Evolutionary conservation across 1,140 invertebrate species (phyloP).

Genomic region (Drosophila kanapiae): DNA sequence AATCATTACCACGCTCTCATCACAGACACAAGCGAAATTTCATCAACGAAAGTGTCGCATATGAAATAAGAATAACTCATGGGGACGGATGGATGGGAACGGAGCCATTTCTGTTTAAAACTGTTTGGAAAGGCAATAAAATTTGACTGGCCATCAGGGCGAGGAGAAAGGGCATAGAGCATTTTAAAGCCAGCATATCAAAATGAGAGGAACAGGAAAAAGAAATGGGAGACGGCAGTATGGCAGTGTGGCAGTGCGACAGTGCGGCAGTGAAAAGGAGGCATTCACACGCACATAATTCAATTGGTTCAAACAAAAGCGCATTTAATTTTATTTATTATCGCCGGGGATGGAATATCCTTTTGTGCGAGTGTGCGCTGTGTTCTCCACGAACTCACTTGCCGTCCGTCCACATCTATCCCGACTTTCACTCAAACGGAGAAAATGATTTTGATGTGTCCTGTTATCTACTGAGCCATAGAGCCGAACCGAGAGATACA

Average conservation of each 20-base stretch:
- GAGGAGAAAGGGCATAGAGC: constrained; percentile 5
- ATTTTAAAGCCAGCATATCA: constrained; percentile 35
- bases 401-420: constrained; percentile 50
- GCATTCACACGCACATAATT: constrained; percentile 83
- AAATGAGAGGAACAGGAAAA: constrained; percentile 37
- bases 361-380: constrained; percentile 27
- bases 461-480: constrained; percentile 49
- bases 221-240: constrained; percentile 33
- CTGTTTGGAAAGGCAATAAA: constrained; percentile 33
- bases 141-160: constrained; percentile 40
- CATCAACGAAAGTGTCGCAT: constrained; percentile 22
- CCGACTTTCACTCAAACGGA: constrained; percentile 73
- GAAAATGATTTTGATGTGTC: constrained; percentile 72
- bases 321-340: constrained; percentile 83
- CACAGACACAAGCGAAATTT: constrained; percentile 21
- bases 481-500: constrained; percentile 36
- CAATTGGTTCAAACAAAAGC: constrained; percentile 82
- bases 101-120: constrained; percentile 32
- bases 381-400: constrained; percentile 57
- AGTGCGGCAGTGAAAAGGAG: constrained; percentile 6
- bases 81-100: constrained; percentile 4
- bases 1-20: constrained; percentile 20
- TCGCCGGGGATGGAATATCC: constrained; percentile 42
- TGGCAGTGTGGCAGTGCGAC: constrained; percentile 19
- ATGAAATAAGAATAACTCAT: constrained; percentile 31